Conservation (phyloP, 2,888 invertebrate species). For the Mythimna lalbum region DNA sequence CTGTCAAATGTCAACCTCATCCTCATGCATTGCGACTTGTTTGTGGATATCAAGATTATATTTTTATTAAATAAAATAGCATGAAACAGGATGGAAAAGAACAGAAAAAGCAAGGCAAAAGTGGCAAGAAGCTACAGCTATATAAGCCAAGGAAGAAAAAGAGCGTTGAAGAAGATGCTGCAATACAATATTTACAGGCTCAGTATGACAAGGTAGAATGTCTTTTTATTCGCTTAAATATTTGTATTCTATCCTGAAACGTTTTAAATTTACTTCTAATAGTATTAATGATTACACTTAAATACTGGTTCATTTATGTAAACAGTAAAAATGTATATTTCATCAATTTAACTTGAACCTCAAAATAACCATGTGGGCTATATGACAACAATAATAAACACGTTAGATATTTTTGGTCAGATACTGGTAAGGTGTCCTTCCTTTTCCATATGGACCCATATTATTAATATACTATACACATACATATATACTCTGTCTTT, state of each 20-base stretch:
- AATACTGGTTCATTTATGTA: not conserved
- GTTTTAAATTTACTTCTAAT: not conserved
- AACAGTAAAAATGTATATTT: not conserved
- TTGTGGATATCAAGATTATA: not conserved
- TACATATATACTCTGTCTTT: too few relatives aligned
- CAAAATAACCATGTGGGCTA: slow-evolving; percentile 50
- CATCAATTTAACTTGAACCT: slow-evolving; percentile 21
- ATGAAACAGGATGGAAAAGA: slow-evolving; percentile 77
- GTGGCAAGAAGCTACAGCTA: slow-evolving; percentile 80
- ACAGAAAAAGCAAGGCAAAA: slow-evolving; percentile 67
- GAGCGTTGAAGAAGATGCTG: slow-evolving; percentile 85
- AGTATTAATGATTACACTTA: not conserved
- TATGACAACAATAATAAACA: not conserved
- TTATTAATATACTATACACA: too few relatives aligned
- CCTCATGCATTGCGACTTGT: slow-evolving; percentile 9
- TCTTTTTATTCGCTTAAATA: not conserved
- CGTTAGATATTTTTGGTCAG: not conserved
- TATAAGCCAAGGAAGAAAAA: slow-evolving; percentile 87
- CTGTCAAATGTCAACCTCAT: not conserved
- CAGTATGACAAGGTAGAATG: slow-evolving; percentile 85
- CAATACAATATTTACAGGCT: slow-evolving; percentile 87
- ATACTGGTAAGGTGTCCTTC: too few relatives aligned
- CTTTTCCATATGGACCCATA: too few relatives aligned
- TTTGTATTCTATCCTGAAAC: not conserved
- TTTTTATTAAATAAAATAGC: slow-evolving; percentile 15